These are phyloP conservation scores for Sphaeramia orbicularis DNA, from an alignment of 2,797 vertebrate species.

Conservation along the genomic window DNA sequence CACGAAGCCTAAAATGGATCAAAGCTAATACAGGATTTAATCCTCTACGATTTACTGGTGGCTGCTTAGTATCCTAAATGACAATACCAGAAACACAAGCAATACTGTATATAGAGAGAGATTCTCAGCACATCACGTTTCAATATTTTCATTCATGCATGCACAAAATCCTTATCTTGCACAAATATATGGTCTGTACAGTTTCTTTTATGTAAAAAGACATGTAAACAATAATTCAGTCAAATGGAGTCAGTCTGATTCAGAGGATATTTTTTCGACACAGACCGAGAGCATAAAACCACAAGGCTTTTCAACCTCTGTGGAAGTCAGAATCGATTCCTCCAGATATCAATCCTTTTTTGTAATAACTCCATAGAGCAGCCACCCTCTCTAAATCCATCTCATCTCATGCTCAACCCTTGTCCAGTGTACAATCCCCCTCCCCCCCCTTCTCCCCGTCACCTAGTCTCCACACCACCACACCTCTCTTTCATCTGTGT, in stretches of 20 bases:
- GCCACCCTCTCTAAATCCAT: slow-evolving; percentile 31
- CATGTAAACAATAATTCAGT: slow-evolving; percentile 43
- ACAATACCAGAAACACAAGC: slow-evolving; percentile 28
- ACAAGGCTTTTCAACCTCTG: slow-evolving; percentile 17
- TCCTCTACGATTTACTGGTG: slow-evolving; percentile 29
- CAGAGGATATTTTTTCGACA: slow-evolving; percentile 10
- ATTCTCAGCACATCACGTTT: slow-evolving; percentile 18
- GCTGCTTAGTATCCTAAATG: slow-evolving; percentile 25
- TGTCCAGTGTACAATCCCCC: not conserved
- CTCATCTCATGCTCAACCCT: slow-evolving; percentile 40
- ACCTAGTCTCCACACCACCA: slow-evolving; percentile 48
- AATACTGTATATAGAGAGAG: no score
- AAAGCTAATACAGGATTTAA: slow-evolving; percentile 40
- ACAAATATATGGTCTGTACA: slow-evolving; percentile 21
- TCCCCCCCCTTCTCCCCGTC: not conserved
- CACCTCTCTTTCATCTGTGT: slow-evolving; percentile 56
- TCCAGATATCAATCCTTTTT: slow-evolving; percentile 45
- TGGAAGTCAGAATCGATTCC: slow-evolving; percentile 38
- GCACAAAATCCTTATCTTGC: slow-evolving; percentile 13
- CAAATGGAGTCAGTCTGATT: slow-evolving; percentile 38
- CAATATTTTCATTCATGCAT: slow-evolving; percentile 35
- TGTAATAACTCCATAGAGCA: slow-evolving; percentile 44
- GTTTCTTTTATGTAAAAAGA: slow-evolving; percentile 29
- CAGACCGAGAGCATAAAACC: slow-evolving; percentile 22
- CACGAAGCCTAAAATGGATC: slow-evolving; percentile 32